These are phyloP conservation scores for Sinopyrophorus schimmeli DNA, from an alignment of 2,888 invertebrate species.

Conservation along the genomic window DNA sequence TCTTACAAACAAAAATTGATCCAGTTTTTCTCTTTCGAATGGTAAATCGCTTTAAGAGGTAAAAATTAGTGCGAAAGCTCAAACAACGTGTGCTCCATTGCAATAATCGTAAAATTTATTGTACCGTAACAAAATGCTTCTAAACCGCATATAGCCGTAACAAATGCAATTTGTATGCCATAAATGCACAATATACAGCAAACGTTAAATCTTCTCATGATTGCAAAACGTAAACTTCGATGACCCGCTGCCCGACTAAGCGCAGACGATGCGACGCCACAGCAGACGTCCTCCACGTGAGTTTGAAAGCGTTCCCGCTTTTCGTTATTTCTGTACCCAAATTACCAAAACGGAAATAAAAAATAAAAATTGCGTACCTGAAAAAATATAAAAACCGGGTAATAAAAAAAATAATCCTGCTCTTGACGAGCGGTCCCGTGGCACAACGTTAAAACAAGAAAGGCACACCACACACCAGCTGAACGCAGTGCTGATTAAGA, in stretches of 20 bases:
- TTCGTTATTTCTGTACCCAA: too few relatives aligned
- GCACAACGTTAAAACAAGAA: conserved; percentile 24
- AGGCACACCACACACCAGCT: conserved; percentile 30
- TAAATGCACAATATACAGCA: conserved; percentile 9
- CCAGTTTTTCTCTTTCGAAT: too few relatives aligned
- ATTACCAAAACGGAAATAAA: too few relatives aligned
- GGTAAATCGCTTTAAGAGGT: too few relatives aligned
- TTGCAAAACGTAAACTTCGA: too few relatives aligned
- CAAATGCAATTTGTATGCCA: conserved; percentile 13
- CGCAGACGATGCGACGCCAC: conserved; percentile 28
- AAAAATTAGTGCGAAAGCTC: too few relatives aligned
- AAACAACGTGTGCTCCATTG: too few relatives aligned
- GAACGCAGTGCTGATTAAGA: conserved; percentile 44
- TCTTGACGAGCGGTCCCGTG: conserved; percentile 18
- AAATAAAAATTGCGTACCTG: conserved; percentile 10
- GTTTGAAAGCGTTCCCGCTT: too few relatives aligned
- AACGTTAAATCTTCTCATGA: conserved; percentile 1
- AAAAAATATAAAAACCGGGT: too few relatives aligned
- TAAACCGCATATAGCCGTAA: conserved; percentile 1
- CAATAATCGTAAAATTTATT: too few relatives aligned
- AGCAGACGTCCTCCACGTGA: conserved; percentile 27
- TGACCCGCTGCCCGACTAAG: conserved; percentile 38
- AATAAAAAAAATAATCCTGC: conserved; percentile 26
- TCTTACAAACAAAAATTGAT: too few relatives aligned
- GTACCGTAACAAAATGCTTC: too few relatives aligned